These are phyloP conservation scores for Poeciliopsis presidionis DNA, from an alignment of 2,797 vertebrate genomes.

Conservation along the genomic window DNA sequence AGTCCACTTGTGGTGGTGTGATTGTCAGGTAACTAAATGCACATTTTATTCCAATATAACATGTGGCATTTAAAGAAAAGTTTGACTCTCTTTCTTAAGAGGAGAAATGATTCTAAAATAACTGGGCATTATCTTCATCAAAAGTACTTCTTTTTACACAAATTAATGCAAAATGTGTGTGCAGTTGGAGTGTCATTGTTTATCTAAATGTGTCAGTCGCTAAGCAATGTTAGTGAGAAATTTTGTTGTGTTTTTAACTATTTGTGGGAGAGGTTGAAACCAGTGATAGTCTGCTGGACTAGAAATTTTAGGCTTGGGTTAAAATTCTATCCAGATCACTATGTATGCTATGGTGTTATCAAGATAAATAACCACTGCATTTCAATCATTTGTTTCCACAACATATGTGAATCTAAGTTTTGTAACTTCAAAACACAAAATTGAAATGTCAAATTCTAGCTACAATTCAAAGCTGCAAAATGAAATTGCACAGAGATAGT, in stretches of 20 bases:
- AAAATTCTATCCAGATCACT: neutral
- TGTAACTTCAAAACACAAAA: neutral
- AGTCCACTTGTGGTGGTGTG: constrained; percentile 38
- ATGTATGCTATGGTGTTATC: neutral
- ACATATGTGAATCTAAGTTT: neutral
- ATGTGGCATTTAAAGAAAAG: constrained; percentile 37
- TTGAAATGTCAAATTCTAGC: neutral
- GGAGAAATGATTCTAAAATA: constrained; percentile 15
- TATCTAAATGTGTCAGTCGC: neutral
- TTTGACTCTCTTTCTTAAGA: constrained; percentile 17
- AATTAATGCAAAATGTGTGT: neutral
- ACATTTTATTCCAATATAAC: constrained; percentile 49
- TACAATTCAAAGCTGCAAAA: neutral
- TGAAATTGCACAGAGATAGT: neutral
- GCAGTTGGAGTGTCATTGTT: neutral
- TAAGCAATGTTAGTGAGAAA: neutral
- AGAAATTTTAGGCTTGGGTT: neutral
- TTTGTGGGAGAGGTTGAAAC: neutral
- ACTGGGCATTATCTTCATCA: too few relatives aligned
- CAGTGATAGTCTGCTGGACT: constrained; percentile 1
- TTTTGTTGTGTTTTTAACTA: constrained; percentile 12
- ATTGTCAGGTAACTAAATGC: constrained; percentile 54
- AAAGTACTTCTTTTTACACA: neutral
- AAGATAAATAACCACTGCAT: neutral
- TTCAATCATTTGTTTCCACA: neutral